phyloP scores from a whole-genome alignment of 2,888 invertebrate genomes.

The Acanthoscelides obtectus region DNA sequence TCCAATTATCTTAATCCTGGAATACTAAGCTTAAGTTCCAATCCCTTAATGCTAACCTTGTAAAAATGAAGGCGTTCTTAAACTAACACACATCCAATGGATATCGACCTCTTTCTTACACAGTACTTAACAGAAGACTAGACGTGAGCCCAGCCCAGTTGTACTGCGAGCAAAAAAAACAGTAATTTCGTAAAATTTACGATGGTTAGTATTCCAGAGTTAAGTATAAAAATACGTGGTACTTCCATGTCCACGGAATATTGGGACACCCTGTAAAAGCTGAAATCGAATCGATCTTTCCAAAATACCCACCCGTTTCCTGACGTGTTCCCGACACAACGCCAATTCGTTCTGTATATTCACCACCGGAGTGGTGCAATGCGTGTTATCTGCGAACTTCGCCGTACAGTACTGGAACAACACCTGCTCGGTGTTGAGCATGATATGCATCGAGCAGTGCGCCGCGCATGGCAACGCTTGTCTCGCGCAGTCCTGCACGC shows the following conservation, averaged over 20 bases:
- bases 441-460: conserved; percentile 81
- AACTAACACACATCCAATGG: no score
- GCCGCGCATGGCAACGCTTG: conserved; percentile 70
- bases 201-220: no score
- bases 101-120: no score
- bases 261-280: no score
- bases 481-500: conserved; percentile 36
- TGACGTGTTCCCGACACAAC: conserved; percentile 79
- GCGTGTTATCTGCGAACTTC: conserved; percentile 72
- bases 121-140: neutral
- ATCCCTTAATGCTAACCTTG: no score
- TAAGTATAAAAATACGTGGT: no score
- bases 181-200: no score
- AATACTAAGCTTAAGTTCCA: no score
- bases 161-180: neutral
- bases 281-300: no score
- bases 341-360: conserved; percentile 77
- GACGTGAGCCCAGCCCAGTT: neutral
- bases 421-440: conserved; percentile 74
- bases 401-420: conserved; percentile 73
- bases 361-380: conserved; percentile 74
- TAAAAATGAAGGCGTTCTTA: no score
- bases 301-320: conserved; percentile 58
- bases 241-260: no score
- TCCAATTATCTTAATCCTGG: no score